Conservation (phyloP, 2,113 vertebrate species). For the Dipodomys spectabilis region DNA sequence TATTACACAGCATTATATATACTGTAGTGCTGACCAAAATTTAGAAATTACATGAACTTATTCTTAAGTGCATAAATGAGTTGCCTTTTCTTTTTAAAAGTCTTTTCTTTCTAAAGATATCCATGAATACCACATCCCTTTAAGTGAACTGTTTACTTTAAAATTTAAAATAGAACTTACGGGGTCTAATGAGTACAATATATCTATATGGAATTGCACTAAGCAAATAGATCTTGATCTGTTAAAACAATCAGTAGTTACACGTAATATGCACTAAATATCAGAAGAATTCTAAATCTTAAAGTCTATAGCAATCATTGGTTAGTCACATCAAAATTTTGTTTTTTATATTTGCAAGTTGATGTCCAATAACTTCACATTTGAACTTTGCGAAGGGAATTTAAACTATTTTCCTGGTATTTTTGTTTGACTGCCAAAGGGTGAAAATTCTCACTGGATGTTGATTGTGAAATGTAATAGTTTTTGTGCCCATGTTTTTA, state of each 20-base stretch:
- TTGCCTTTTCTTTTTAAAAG: not conserved
- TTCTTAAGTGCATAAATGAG: not conserved
- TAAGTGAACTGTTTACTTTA: not conserved
- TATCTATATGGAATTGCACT: not conserved
- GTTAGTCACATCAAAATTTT: constrained; percentile 19
- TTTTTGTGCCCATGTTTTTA: constrained; percentile 58
- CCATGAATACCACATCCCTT: not conserved
- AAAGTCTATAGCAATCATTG: not conserved
- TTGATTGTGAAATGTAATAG: constrained; percentile 62
- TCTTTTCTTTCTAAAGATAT: not conserved
- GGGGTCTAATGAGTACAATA: not conserved
- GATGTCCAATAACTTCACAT: constrained; percentile 12
- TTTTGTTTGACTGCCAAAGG: constrained; percentile 67
- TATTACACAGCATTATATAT: not conserved
- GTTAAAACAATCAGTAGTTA: not conserved
- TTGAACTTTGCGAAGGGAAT: constrained; percentile 62
- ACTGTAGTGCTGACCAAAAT: not conserved
- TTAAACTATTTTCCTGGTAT: constrained; percentile 74
- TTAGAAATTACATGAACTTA: constrained; percentile 25
- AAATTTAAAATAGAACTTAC: constrained; percentile 41
- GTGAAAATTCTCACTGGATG: constrained; percentile 57
- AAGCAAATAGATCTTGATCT: not conserved
- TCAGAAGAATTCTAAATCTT: constrained; percentile 29
- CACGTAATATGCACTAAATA: constrained; percentile 34
- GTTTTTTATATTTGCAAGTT: constrained; percentile 51